These are phyloP conservation scores for Chamaea fasciata DNA, from an alignment of 2,113 vertebrate genomes.

Conservation along the genomic window DNA sequence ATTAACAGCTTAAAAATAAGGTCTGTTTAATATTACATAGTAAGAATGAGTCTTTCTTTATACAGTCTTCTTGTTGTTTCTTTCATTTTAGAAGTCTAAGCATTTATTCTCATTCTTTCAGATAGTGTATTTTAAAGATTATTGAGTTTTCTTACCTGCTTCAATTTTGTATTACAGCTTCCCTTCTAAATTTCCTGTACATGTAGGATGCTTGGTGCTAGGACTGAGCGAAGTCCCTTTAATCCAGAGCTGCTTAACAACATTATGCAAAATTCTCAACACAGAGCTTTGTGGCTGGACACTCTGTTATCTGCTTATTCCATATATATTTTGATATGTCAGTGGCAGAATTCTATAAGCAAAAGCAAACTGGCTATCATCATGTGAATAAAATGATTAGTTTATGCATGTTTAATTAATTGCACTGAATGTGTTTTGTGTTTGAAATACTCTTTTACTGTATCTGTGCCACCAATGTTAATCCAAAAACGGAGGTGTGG, in stretches of 20 bases:
- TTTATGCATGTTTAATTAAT: background rate
- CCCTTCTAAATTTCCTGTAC: background rate
- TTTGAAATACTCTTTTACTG: background rate
- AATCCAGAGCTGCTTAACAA: background rate
- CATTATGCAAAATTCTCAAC: background rate
- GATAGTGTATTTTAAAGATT: background rate
- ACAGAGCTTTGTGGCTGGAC: background rate
- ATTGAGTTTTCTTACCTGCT: background rate
- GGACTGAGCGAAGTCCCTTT: background rate
- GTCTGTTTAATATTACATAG: background rate
- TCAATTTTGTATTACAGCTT: background rate
- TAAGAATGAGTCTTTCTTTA: background rate
- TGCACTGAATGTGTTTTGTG: background rate
- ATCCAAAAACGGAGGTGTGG: background rate
- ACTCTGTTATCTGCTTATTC: background rate
- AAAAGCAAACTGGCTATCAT: background rate
- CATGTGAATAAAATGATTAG: background rate
- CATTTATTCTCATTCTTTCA: background rate
- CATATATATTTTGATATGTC: background rate
- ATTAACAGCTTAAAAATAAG: background rate
- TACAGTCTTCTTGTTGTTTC: background rate
- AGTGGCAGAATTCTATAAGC: background rate
- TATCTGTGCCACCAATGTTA: background rate
- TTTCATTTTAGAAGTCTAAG: background rate
- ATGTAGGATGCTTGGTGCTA: background rate